Conservation (phyloP, 2,113 vertebrate genomes). For the Podarcis cretensis region DNA sequence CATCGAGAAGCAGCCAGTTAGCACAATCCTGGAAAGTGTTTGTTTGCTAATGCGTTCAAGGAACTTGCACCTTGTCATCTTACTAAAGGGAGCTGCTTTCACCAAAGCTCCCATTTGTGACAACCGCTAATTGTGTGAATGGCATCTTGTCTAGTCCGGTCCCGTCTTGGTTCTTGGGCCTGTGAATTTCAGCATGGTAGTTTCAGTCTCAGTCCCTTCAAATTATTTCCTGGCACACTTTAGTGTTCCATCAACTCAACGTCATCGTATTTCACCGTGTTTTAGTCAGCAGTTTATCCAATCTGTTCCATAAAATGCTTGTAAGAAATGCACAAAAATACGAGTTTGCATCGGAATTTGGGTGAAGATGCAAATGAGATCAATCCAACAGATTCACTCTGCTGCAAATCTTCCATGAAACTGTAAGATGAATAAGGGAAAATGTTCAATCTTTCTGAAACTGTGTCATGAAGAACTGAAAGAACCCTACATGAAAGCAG, state of each 20-base stretch:
- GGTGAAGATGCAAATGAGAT: not conserved
- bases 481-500: not conserved
- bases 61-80: not conserved
- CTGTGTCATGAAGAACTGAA: not conserved
- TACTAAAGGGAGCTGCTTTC: not conserved
- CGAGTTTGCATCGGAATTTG: not conserved
- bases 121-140: not conserved
- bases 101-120: not conserved
- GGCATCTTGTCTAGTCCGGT: too few relatives aligned
- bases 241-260: not conserved
- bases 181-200: not conserved
- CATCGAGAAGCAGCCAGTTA: not conserved
- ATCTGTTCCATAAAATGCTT: not conserved
- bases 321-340: not conserved
- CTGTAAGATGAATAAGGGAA: not conserved
- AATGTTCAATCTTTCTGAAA: slow-evolving; percentile 1
- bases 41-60: not conserved
- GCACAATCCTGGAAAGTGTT: not conserved
- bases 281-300: not conserved
- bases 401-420: not conserved
- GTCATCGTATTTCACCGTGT: not conserved
- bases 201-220: not conserved
- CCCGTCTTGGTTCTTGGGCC: not conserved
- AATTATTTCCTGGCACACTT: not conserved
- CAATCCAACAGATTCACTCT: not conserved